These are phyloP conservation scores for Drosophila hydei DNA, from an alignment of 1,140 invertebrate species.

Conservation along the genomic window DNA sequence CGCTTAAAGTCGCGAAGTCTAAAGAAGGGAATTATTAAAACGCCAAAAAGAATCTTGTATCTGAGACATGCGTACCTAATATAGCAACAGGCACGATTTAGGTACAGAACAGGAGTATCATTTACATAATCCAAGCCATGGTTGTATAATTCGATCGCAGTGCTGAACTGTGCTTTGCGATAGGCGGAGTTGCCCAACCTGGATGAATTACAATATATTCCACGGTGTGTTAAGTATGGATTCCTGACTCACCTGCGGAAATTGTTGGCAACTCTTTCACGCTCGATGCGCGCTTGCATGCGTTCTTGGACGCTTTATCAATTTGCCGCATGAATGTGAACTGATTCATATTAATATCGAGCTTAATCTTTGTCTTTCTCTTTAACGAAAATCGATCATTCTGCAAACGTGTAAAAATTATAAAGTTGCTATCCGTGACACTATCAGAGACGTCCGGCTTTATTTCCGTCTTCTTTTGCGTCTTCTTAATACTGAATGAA, in stretches of 20 bases:
- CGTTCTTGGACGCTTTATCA: conserved; percentile 17
- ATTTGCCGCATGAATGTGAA: conserved; percentile 66
- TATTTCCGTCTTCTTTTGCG: not conserved
- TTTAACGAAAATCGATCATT: not conserved
- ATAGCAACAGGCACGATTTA: conserved; percentile 52
- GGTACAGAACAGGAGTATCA: conserved; percentile 56
- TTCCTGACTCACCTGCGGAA: conserved; percentile 36
- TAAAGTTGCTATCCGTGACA: not conserved
- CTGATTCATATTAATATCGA: conserved; percentile 22
- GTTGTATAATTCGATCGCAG: conserved; percentile 38
- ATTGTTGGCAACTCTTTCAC: conserved; percentile 48
- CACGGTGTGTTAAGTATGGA: not conserved
- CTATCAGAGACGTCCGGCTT: not conserved
- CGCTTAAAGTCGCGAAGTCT: conserved; percentile 53
- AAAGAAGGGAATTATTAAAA: not conserved
- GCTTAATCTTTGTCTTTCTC: conserved; percentile 5
- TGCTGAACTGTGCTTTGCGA: conserved; percentile 23
- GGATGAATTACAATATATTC: not conserved
- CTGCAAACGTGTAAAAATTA: not conserved
- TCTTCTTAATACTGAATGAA: not conserved
- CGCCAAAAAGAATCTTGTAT: not conserved
- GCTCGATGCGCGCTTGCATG: conserved; percentile 9
- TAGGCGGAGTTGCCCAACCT: conserved; percentile 50
- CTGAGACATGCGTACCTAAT: conserved; percentile 36
- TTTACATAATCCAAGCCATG: conserved; percentile 43